Percentiles rank a stretch among this genome's conserved stretches.
These are phyloP conservation scores for Hecatera dysodea DNA, from an alignment of 2,888 invertebrate genomes.

Conservation along the genomic window DNA sequence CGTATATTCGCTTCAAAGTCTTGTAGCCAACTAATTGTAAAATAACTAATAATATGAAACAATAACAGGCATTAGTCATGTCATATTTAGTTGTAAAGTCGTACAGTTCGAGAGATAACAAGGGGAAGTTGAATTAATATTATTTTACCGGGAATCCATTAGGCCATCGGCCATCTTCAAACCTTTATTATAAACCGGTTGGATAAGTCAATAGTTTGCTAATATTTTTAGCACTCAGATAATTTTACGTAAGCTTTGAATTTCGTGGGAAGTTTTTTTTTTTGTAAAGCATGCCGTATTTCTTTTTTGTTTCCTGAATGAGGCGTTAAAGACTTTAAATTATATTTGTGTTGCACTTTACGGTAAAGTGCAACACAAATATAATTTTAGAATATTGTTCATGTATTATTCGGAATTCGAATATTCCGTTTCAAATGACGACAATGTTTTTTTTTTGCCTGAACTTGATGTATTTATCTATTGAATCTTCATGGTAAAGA, in stretches of 20 bases:
- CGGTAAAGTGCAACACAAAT: not conserved
- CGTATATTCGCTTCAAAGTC: conserved; percentile 41
- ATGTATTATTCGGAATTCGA: conserved; percentile 7
- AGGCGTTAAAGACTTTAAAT: too few species aligned
- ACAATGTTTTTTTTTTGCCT: not conserved
- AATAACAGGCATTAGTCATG: conserved; percentile 58
- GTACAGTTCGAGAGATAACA: conserved; percentile 52
- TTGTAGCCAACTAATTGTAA: conserved; percentile 47
- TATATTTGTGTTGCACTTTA: too few species aligned
- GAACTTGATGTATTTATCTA: not conserved
- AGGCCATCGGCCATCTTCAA: conserved; percentile 25
- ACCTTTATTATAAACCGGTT: conserved; percentile 21
- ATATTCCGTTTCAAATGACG: not conserved
- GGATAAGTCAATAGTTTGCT: not conserved
- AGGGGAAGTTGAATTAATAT: conserved; percentile 48
- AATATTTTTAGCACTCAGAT: conserved; percentile 3
- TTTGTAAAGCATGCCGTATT: not conserved
- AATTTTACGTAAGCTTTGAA: conserved; percentile 3
- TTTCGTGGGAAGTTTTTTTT: not conserved
- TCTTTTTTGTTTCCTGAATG: not conserved
- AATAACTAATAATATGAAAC: conserved; percentile 49
- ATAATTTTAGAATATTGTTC: not conserved
- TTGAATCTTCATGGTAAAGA: not conserved
- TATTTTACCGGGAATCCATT: conserved; percentile 56
- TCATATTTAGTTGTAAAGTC: conserved; percentile 54